Evolutionary conservation across 2,888 invertebrate species (phyloP).

Genomic region (Dione juno): DNA sequence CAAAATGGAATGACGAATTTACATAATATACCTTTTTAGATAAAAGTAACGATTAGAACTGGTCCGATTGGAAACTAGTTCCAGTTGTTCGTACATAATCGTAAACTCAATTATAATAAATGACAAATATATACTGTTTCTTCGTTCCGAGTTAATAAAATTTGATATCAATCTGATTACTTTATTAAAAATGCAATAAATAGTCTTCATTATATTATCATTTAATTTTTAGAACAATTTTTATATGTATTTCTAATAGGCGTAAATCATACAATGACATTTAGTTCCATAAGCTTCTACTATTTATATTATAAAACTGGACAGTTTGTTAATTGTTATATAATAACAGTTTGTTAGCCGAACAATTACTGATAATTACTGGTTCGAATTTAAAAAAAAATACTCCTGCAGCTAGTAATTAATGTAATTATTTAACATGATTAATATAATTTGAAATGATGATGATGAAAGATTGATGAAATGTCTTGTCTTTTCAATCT

Average conservation of each 20-base stretch:
- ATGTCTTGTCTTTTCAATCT: no score
- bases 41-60: slow-evolving; percentile 52
- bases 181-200: slow-evolving; percentile 37
- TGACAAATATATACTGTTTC: slow-evolving; percentile 29
- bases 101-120: slow-evolving; percentile 35
- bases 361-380: no score
- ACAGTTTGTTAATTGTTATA: no score
- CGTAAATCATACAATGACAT: background rate
- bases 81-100: slow-evolving; percentile 29
- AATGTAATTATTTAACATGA: no score
- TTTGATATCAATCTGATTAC: slow-evolving; percentile 33
- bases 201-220: slow-evolving; percentile 1
- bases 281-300: background rate
- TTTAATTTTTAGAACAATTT: background rate
- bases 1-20: slow-evolving; percentile 54
- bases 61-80: slow-evolving; percentile 44
- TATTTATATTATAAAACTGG: no score
- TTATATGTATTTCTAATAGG: background rate
- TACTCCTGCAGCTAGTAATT: no score
- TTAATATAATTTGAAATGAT: no score
- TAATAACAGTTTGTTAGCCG: no score
- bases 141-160: slow-evolving; percentile 26
- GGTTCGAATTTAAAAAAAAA: no score
- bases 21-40: slow-evolving; percentile 52
- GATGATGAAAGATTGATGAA: no score